Conservation (phyloP, 1,140 invertebrate genomes). For the Euwallacea fornicatus region DNA sequence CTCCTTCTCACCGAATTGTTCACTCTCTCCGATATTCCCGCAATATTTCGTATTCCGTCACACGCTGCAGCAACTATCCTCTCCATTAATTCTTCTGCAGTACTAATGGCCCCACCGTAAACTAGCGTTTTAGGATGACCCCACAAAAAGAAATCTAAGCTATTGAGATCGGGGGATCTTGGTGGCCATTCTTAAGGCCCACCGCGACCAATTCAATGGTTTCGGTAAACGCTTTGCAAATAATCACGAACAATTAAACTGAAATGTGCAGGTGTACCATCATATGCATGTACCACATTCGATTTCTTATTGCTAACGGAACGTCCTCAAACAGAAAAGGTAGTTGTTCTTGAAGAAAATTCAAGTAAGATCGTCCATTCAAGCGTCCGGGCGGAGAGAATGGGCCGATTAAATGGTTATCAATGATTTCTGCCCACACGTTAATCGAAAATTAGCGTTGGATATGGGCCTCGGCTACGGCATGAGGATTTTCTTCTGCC, state of each 20-base stretch:
- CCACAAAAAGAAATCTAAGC: constrained; percentile 2
- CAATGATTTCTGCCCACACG: too few species aligned
- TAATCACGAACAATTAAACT: constrained; percentile 1
- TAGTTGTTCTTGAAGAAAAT: too few species aligned
- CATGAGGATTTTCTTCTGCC: too few species aligned
- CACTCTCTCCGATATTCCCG: background rate
- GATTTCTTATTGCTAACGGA: background rate
- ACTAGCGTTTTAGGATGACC: background rate
- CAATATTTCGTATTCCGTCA: background rate
- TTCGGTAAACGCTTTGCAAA: background rate
- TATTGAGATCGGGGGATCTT: background rate
- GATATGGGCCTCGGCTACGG: too few species aligned
- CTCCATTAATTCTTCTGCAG: background rate
- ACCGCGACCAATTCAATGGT: background rate
- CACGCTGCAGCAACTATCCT: background rate
- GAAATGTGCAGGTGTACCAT: too few species aligned
- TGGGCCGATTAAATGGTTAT: too few species aligned
- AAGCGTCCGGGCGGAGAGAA: too few species aligned
- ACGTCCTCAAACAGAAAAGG: background rate
- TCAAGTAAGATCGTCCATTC: too few species aligned
- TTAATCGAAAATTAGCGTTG: too few species aligned
- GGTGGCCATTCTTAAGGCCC: too few species aligned
- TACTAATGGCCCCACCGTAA: too few species aligned
- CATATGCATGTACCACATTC: too few species aligned
- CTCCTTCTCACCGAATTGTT: background rate